Conservation (phyloP, 2,797 vertebrate species). For the Tragelaphus eurycerus region DNA sequence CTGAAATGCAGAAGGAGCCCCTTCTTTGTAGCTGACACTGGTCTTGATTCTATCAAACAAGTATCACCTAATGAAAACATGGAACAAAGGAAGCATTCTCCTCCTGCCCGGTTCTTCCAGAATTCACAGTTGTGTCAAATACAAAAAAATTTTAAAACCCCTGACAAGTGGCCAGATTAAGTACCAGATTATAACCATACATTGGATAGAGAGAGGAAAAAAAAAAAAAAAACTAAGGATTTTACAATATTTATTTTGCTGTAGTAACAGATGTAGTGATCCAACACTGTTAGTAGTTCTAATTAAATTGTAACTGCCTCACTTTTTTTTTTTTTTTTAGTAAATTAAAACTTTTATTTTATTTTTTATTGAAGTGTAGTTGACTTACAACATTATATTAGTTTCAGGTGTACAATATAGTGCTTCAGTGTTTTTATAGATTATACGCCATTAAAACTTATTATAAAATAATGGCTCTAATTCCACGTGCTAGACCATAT, state of each 20-base stretch:
- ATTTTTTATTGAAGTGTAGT: background rate
- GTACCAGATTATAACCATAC: background rate
- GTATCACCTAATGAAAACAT: background rate
- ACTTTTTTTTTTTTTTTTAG: background rate
- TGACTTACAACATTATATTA: background rate
- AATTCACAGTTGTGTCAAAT: background rate
- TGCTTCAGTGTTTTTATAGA: background rate
- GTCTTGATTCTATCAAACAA: background rate
- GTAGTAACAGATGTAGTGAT: background rate
- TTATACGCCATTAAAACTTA: background rate
- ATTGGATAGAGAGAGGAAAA: background rate
- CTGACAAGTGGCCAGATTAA: too few species aligned
- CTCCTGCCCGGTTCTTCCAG: background rate
- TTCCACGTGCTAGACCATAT: background rate
- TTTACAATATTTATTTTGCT: background rate
- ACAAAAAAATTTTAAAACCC: accelerated
- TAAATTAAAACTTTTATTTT: background rate
- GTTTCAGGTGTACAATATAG: background rate
- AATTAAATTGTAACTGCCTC: background rate
- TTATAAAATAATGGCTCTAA: background rate
- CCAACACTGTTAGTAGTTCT: background rate
- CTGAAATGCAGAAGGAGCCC: background rate
- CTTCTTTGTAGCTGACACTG: background rate
- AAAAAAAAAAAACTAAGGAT: background rate
- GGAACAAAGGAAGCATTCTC: background rate